Evolutionary conservation across 1,140 invertebrate genomes (phyloP).

Genomic region (Drosophila pruinosa): DNA sequence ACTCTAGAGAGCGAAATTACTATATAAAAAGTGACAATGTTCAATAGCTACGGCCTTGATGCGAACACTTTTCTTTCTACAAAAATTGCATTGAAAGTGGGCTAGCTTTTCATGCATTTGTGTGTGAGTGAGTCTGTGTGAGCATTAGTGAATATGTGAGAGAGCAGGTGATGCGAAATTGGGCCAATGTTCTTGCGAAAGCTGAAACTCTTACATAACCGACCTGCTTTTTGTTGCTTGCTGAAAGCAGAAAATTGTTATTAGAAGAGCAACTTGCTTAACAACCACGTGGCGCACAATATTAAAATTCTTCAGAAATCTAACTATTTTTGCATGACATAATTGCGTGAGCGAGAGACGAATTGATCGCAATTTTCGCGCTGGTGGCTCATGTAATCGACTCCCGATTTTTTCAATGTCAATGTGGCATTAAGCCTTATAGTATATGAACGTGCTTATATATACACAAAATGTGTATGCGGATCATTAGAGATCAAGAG

Average conservation of each 20-base stretch:
- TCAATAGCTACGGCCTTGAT: constrained; percentile 45
- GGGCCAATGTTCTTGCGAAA: constrained; percentile 34
- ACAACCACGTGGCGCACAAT: constrained; percentile 64
- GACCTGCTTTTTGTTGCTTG: constrained; percentile 8
- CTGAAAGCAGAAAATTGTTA: constrained; percentile 1
- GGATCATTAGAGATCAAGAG: not conserved
- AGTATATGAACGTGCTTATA: not conserved
- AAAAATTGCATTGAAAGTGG: constrained; percentile 65
- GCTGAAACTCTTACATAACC: constrained; percentile 50
- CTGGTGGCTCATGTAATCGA: constrained; percentile 64
- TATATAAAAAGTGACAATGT: constrained; percentile 52
- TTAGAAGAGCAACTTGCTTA: constrained; percentile 39
- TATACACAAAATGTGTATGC: not conserved
- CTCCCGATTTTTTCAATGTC: constrained; percentile 55
- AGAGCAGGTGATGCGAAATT: constrained; percentile 32
- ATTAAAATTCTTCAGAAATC: constrained; percentile 43
- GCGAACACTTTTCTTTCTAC: constrained; percentile 51
- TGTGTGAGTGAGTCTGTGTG: not conserved
- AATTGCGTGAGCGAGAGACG: constrained; percentile 22
- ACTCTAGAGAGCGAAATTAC: constrained; percentile 15
- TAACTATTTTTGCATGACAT: constrained; percentile 7
- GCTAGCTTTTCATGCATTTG: constrained; percentile 31
- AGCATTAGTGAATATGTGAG: constrained; percentile 9
- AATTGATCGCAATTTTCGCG: constrained; percentile 24
- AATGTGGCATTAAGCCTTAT: constrained; percentile 53